Base-by-base conservation (phyloP, 2,797 vertebrate species). In the Sebastes trivittatus region DNA sequence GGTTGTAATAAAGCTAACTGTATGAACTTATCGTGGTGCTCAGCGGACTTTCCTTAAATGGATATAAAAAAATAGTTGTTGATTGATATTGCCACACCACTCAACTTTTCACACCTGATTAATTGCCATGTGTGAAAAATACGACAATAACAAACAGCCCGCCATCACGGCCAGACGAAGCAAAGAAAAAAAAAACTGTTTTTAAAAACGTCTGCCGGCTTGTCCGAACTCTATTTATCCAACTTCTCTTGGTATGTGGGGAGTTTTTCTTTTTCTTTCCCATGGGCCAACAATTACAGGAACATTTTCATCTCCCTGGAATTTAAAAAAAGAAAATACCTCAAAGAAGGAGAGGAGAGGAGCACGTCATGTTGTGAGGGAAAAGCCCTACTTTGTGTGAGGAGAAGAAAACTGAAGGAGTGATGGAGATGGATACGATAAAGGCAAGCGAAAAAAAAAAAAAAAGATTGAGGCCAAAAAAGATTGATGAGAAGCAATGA, bases 251-350 rank as follows among this genome's bases (percentile, higher is more conserved):
- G 88, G 92, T 87, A 90, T 93, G 93, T 90, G 90, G 89, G 46
- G 94, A 92, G 81, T 91, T 93, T 91, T 91, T 81, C 63, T 49
- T 60, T 88, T 92, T 84, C 78, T 88, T 89, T 89, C 88, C 84
- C 74, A 29, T 55, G 76, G 82, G 80, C 87, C 92, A 89, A 91
- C 87, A 88, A 89, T 88, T 91, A 85, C 91, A 94, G 89, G 76
- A 93, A 94, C 85, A 88, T 84, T 90, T 94, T 93, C 86, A 93
- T 92, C 89, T 87, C 78, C 63, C 22, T 92, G 88, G 87, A 93
- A 90, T 93, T 87, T 25, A 9, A 71, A 49, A 52, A 69, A 64
- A 72, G 72, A 86, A 73, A 82, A 69, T 7, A 16, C 62, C 55
- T 80, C 25, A 9, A 29, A 60, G 55, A 34, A 62, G 74, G 60